phyloP scores from a whole-genome alignment of 2,888 invertebrate genomes.

The Sceliomorpha sp. region DNA sequence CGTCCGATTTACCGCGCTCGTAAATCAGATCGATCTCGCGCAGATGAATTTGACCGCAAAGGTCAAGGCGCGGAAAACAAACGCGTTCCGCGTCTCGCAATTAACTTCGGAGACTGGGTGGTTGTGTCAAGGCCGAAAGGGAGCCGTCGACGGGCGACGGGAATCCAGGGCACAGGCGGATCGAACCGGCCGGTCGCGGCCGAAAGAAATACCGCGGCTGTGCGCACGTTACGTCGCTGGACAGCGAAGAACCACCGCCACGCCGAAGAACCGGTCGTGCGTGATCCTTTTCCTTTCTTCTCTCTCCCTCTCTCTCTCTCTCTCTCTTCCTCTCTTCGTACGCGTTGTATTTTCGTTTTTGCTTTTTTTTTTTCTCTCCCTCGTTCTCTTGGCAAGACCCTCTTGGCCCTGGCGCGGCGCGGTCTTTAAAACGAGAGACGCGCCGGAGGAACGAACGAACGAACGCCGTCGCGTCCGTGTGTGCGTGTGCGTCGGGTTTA shows the following conservation, averaged over 20 bases:
- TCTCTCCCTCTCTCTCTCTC: conserved; percentile 1
- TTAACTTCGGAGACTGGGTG: conserved; percentile 45
- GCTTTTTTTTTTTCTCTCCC: conserved; percentile 5
- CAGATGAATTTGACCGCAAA: conserved; percentile 27
- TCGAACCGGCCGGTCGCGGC: conserved; percentile 28
- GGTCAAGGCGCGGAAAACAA: conserved; percentile 29
- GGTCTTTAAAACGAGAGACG: conserved; percentile 16
- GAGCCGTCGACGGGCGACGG: conserved; percentile 17
- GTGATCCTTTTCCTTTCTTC: conserved; percentile 17
- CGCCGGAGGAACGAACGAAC: conserved; percentile 20
- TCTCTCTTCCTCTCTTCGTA: not conserved
- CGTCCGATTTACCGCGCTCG: not conserved
- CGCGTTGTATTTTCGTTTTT: conserved; percentile 15
- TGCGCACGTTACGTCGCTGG: conserved; percentile 41
- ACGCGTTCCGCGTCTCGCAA: conserved; percentile 6
- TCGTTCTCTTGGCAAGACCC: not conserved
- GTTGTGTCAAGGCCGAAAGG: conserved; percentile 54
- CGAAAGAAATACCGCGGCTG: conserved; percentile 37
- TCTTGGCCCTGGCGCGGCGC: not conserved
- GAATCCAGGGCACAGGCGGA: conserved; percentile 43
- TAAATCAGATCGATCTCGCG: conserved; percentile 22
- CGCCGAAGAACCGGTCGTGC: conserved; percentile 42
- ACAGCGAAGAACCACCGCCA: conserved; percentile 24
- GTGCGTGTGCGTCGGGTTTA: conserved; percentile 14
- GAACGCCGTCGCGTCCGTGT: too few species aligned